A percentile compares a stretch with the other conserved stretches of the same genome.
These are phyloP conservation scores for Meganola albula DNA, from an alignment of 2,888 invertebrate genomes.

Conservation along the genomic window DNA sequence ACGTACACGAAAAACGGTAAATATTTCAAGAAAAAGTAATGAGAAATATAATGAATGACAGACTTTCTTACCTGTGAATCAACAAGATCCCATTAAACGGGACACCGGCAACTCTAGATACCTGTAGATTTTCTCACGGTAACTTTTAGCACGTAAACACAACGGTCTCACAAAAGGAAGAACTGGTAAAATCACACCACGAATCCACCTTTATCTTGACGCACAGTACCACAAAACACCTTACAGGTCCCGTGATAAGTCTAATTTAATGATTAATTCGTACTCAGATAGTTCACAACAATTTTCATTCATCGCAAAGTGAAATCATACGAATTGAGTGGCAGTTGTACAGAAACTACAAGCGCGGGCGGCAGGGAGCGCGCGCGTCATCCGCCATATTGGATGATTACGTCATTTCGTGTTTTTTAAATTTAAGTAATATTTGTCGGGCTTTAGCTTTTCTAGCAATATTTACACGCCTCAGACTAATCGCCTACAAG, in stretches of 20 bases:
- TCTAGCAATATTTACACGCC: no score
- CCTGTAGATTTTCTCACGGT: constrained; percentile 45
- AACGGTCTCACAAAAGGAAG: constrained; percentile 66
- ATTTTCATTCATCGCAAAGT: constrained; percentile 70
- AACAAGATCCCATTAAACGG: constrained; percentile 74
- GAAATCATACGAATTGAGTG: constrained; percentile 65
- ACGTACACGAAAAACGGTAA: constrained; percentile 14
- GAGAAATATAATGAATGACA: no score
- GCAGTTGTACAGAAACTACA: constrained; percentile 57
- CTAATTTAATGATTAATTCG: constrained; percentile 44
- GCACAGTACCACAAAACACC: constrained; percentile 56
- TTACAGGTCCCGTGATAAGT: constrained; percentile 43
- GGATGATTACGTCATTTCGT: constrained; percentile 65
- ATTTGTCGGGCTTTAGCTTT: no score
- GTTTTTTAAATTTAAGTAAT: no score
- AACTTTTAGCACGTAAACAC: constrained; percentile 67
- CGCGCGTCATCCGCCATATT: constrained; percentile 77
- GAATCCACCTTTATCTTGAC: constrained; percentile 64
- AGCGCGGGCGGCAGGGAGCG: constrained; percentile 50
- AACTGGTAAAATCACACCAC: constrained; percentile 66
- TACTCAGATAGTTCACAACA: constrained; percentile 49
- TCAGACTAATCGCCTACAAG: no score
- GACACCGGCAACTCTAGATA: constrained; percentile 49
- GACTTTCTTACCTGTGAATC: constrained; percentile 67
- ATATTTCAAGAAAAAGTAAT: constrained; percentile 19